Conservation (phyloP, 2,113 vertebrate genomes). For the Sinosuthora webbiana region DNA sequence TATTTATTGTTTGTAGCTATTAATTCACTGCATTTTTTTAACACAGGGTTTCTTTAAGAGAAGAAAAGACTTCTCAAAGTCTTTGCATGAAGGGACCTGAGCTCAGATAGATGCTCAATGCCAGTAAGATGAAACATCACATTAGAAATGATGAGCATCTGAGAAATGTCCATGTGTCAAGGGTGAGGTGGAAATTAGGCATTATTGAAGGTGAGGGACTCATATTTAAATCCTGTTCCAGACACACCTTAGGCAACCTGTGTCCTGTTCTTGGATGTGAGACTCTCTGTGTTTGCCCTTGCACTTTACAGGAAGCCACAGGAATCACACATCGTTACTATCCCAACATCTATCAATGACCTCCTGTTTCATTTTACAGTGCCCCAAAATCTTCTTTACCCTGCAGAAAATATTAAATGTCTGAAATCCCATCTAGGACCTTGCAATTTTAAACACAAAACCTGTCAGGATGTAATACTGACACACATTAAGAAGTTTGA, state of each 20-base stretch:
- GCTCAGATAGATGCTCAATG: neutral
- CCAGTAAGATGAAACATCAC: neutral
- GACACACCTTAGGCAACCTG: neutral
- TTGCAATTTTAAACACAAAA: neutral
- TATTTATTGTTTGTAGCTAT: neutral
- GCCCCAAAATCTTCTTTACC: neutral
- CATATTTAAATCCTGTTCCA: neutral
- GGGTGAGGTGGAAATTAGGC: neutral
- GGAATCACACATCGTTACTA: neutral
- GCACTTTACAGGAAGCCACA: neutral
- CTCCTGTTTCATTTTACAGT: conserved; percentile 12
- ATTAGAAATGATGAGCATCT: neutral
- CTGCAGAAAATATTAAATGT: neutral
- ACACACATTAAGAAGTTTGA: neutral
- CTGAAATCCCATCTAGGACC: neutral
- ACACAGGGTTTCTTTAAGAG: neutral
- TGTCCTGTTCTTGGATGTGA: neutral
- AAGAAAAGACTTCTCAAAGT: neutral
- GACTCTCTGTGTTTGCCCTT: neutral
- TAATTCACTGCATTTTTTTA: neutral
- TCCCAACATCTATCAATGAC: neutral
- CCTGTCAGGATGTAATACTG: neutral
- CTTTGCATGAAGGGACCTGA: neutral
- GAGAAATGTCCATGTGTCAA: neutral
- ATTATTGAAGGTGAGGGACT: neutral